Conservation (phyloP, 2,888 invertebrate genomes). For the Andrena dorsata region DNA sequence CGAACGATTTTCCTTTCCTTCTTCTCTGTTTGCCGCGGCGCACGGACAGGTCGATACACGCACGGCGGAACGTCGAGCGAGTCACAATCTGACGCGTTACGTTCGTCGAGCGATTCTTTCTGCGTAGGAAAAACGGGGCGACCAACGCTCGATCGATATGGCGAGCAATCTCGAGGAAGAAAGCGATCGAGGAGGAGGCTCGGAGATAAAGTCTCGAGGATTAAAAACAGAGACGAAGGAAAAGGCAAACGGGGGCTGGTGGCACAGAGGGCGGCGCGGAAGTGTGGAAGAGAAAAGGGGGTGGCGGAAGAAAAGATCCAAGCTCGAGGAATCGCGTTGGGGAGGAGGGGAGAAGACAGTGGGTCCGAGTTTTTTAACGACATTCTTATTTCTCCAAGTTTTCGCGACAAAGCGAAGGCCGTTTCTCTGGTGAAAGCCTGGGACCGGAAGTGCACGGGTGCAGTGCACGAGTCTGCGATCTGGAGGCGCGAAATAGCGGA, state of each 20-base stretch:
- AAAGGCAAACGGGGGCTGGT: neutral
- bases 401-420: constrained; percentile 15
- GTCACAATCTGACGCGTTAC: constrained; percentile 4
- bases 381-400: constrained; percentile 54
- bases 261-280: neutral
- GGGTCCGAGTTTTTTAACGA: constrained; percentile 64
- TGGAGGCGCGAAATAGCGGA: neutral
- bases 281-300: neutral
- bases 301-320: constrained; percentile 1
- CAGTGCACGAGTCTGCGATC: neutral
- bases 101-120: neutral
- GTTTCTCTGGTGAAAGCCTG: constrained; percentile 15
- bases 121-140: constrained; percentile 1
- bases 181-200: constrained; percentile 4
- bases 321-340: neutral
- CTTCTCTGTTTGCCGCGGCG: neutral
- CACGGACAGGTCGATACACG: neutral
- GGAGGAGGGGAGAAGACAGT: constrained; percentile 30
- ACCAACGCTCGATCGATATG: constrained; percentile 22
- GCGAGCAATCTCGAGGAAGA: constrained; percentile 24
- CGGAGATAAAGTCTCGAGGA: neutral
- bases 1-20: neutral
- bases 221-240: constrained; percentile 11
- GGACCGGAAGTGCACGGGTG: constrained; percentile 24
- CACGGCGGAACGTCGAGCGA: neutral